phyloP scores from a whole-genome alignment of 2,113 vertebrate species.

The Alligator sinensis region DNA sequence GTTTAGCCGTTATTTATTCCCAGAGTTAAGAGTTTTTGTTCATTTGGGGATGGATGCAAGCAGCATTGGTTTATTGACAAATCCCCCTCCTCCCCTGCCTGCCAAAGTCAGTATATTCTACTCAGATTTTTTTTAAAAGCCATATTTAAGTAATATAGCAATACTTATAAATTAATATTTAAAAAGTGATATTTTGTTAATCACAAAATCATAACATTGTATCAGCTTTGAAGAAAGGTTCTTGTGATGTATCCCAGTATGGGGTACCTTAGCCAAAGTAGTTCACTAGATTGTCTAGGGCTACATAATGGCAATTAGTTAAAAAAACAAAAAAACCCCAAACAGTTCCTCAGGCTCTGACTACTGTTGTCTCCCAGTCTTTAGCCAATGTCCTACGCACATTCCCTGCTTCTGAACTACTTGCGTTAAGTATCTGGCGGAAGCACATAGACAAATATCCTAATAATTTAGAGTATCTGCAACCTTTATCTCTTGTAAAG shows the following conservation, averaged over 20 bases:
- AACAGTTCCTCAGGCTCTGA: neutral
- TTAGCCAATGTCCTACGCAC: neutral
- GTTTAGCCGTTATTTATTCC: neutral
- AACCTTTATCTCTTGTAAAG: slow-evolving; percentile 34
- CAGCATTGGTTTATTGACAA: neutral
- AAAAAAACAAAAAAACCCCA: neutral
- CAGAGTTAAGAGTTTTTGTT: neutral
- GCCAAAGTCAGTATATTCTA: neutral
- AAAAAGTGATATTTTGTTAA: neutral
- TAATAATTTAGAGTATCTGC: neutral
- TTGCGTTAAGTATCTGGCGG: neutral
- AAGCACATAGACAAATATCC: neutral
- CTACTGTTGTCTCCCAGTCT: neutral
- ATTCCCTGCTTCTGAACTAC: neutral
- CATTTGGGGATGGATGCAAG: neutral
- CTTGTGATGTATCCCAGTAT: neutral
- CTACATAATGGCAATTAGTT: neutral
- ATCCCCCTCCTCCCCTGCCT: neutral
- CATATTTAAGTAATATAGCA: neutral
- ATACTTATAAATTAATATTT: neutral
- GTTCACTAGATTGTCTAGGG: neutral
- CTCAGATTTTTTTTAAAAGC: neutral
- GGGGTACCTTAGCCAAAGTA: neutral
- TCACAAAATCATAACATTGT: slow-evolving; percentile 3
- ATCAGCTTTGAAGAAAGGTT: neutral